phyloP scores from a whole-genome alignment of 2,113 vertebrate species.

The Fukomys damarensis region DNA sequence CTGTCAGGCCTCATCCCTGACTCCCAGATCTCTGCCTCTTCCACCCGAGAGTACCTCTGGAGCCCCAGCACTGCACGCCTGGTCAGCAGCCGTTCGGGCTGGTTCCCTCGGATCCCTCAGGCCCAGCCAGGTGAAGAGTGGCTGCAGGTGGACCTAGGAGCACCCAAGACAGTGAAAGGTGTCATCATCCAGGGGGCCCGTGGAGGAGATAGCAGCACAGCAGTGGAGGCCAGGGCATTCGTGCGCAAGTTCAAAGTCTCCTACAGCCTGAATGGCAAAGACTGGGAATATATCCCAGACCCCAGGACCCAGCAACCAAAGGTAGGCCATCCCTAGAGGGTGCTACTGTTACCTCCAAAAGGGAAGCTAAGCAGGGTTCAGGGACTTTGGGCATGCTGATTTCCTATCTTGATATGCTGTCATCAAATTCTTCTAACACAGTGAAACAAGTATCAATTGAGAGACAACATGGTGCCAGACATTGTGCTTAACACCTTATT shows the following conservation, averaged over 20 bases:
- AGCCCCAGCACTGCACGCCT: slow-evolving; percentile 93
- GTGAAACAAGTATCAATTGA: not conserved
- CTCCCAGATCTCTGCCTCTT: slow-evolving; percentile 96
- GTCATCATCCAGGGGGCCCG: slow-evolving; percentile 97
- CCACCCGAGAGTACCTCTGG: slow-evolving; percentile 95
- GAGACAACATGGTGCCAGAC: not conserved
- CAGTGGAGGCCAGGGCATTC: slow-evolving; percentile 93
- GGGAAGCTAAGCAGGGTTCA: not conserved
- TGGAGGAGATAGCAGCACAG: slow-evolving; percentile 93
- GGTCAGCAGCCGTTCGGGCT: slow-evolving; percentile 96
- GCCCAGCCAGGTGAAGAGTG: slow-evolving; percentile 96
- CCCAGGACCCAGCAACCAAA: slow-evolving; percentile 93
- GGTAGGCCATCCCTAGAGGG: slow-evolving; percentile 84
- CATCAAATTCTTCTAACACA: not conserved
- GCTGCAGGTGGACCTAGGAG: slow-evolving; percentile 95
- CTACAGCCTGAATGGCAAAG: slow-evolving; percentile 95
- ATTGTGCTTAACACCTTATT: not conserved
- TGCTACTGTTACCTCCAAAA: not conserved
- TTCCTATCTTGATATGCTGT: not conserved
- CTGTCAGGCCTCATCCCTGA: slow-evolving; percentile 95
- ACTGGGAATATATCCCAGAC: slow-evolving; percentile 95
- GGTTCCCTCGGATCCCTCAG: slow-evolving; percentile 94
- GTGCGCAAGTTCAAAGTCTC: slow-evolving; percentile 97
- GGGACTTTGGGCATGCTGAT: not conserved
- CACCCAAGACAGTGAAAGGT: slow-evolving; percentile 92